Percentiles rank a stretch among this genome's conserved stretches.
These are phyloP conservation scores for Chitala chitala DNA, from an alignment of 2,113 vertebrate species.

Conservation along the genomic window DNA sequence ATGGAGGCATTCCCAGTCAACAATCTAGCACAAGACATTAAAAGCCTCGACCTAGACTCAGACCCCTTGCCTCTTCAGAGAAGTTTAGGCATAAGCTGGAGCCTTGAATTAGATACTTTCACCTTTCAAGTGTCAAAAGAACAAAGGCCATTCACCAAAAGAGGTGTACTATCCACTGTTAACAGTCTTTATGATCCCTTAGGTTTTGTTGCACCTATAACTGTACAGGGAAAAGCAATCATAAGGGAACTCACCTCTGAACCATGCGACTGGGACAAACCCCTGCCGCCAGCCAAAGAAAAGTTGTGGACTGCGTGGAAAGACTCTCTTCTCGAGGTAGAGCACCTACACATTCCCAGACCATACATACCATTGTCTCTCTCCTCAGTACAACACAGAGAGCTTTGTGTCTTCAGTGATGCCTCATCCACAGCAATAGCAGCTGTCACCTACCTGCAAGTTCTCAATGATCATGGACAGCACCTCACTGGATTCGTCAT, in stretches of 20 bases:
- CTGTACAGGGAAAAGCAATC: slow-evolving; percentile 17
- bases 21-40: not conserved
- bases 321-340: not conserved
- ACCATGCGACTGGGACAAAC: slow-evolving; percentile 27
- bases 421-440: slow-evolving; percentile 9
- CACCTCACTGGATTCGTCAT: slow-evolving; percentile 23
- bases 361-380: not conserved
- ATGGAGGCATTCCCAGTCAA: slow-evolving; percentile 5
- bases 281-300: not conserved
- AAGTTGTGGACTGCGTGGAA: slow-evolving; percentile 12
- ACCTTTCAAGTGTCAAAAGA: slow-evolving; percentile 18
- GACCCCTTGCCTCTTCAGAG: not conserved
- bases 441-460: slow-evolving; percentile 28
- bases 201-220: slow-evolving; percentile 6
- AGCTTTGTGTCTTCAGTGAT: slow-evolving; percentile 33
- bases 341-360: accelerated
- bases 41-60: not conserved
- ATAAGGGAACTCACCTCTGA: slow-evolving; percentile 12
- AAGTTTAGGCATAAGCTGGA: not conserved
- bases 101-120: slow-evolving; percentile 11
- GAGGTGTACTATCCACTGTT: slow-evolving; percentile 17
- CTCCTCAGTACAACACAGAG: accelerated
- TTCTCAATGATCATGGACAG: slow-evolving; percentile 21
- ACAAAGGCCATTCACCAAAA: slow-evolving; percentile 21
- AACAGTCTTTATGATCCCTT: slow-evolving; percentile 34